A percentile compares a stretch with the other conserved stretches of the same genome.
Conservation (phyloP, 2,113 vertebrate genomes). For the Camarhynchus parvulus region DNA sequence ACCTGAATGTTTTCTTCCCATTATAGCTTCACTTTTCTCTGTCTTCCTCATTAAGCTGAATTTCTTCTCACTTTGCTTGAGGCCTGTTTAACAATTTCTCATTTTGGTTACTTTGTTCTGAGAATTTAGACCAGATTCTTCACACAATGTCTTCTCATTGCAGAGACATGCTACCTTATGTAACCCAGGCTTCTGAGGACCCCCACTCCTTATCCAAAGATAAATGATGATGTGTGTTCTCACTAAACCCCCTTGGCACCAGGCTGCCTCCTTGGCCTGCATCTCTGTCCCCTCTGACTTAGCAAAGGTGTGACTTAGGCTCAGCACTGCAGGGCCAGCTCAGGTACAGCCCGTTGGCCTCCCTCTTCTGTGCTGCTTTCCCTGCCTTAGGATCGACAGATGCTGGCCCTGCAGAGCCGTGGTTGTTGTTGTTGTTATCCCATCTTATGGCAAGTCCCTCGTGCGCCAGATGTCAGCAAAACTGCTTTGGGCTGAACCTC, state of each 20-base stretch:
- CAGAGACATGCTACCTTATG: neutral
- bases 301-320: neutral
- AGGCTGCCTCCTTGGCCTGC: neutral
- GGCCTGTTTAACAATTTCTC: neutral
- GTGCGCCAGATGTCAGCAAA: conserved; percentile 33
- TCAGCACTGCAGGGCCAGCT: neutral
- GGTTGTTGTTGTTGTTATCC: neutral
- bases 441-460: neutral
- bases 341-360: neutral
- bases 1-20: neutral
- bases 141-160: neutral
- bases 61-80: neutral
- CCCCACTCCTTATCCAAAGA: neutral
- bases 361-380: neutral
- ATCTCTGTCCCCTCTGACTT: neutral
- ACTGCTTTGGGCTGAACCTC: conserved; percentile 34
- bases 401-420: neutral
- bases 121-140: conserved; percentile 10
- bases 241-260: neutral
- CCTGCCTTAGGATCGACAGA: neutral
- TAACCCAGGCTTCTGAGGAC: neutral
- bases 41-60: neutral
- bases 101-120: neutral
- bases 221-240: neutral
- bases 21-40: neutral